Evolutionary conservation across 2,113 vertebrate genomes (phyloP).

Genomic region (Columba janthina): DNA sequence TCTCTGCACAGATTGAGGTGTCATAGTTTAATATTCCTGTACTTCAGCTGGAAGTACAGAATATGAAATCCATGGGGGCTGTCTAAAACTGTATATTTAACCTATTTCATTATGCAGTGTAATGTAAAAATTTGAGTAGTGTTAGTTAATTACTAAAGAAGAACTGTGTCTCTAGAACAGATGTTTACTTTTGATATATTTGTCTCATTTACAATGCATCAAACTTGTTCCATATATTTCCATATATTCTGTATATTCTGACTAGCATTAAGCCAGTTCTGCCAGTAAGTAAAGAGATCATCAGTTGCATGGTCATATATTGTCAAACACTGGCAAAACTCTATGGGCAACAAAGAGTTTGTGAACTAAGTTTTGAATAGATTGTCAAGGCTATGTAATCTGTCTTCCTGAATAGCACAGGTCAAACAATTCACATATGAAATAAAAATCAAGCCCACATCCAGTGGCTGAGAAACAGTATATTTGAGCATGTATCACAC

Average conservation of each 20-base stretch:
- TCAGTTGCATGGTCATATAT: not conserved
- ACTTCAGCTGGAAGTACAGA: not conserved
- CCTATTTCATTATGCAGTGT: not conserved
- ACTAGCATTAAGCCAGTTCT: not conserved
- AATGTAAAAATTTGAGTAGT: not conserved
- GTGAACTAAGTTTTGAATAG: not conserved
- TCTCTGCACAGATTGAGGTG: not conserved
- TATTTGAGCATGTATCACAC: not conserved
- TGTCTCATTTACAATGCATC: not conserved
- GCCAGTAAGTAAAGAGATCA: not conserved
- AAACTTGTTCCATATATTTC: not conserved
- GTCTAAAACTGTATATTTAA: not conserved
- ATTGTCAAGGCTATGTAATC: not conserved
- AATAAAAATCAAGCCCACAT: not conserved
- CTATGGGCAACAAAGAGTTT: not conserved
- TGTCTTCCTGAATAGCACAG: not conserved
- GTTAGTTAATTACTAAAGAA: not conserved
- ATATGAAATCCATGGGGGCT: not conserved
- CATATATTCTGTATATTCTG: not conserved
- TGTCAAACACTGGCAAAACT: not conserved
- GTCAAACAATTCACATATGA: not conserved
- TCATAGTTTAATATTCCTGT: not conserved
- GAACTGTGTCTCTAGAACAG: not conserved
- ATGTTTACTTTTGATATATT: not conserved
- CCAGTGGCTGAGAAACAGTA: not conserved